Base-by-base conservation (phyloP, 2,888 invertebrate species). In the Urechis unicinctus region DNA sequence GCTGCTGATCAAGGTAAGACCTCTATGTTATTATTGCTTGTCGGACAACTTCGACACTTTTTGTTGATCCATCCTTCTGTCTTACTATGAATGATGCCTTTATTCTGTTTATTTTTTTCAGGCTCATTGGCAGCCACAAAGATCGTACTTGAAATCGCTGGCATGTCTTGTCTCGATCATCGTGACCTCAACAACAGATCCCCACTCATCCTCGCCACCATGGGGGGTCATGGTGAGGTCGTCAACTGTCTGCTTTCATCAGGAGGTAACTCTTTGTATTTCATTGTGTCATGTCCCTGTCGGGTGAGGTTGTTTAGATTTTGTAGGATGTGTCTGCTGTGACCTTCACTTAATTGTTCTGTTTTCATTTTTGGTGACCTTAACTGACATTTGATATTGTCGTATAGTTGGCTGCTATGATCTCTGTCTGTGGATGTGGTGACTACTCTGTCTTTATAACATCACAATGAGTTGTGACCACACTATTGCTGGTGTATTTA, bases 171-270 rank as follows among this genome's bases (percentile, higher is more conserved):
- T 54, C 60, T 76, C 30, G 58, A 67, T 46, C 72, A 74, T 52
- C 52, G 66, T 17, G 77, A 77, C 56, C 63, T 61, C 50, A 65
- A 70, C 45, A 69, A 71, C 29, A 62, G 75, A 29, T 74, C 75
- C 6, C 71, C 76, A 0, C 68, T 78, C 4, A 75, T 75, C 60
- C 61, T 77, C 44, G 75, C 77, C 5, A 69, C 73, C 13, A 70
- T 76, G 30, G 72, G 74, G 3, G 78, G 78, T n/a, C 77, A 78
- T 61, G 77, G 77, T 0, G 75, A 77, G 60, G 69, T 74, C 25
- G 69, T 76, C 55, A 78, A 78, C 61, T 74, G 66, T 52, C 64
- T 78, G 4, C 64, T 78, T 50, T 73, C 76, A 36, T 66, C 71
- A 56, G 70, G 69, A 65, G 75, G 76, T 77, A 53, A n/a, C n/a